Evolutionary conservation across 2,113 vertebrate genomes (phyloP).

Genomic region (Geococcyx californianus): DNA sequence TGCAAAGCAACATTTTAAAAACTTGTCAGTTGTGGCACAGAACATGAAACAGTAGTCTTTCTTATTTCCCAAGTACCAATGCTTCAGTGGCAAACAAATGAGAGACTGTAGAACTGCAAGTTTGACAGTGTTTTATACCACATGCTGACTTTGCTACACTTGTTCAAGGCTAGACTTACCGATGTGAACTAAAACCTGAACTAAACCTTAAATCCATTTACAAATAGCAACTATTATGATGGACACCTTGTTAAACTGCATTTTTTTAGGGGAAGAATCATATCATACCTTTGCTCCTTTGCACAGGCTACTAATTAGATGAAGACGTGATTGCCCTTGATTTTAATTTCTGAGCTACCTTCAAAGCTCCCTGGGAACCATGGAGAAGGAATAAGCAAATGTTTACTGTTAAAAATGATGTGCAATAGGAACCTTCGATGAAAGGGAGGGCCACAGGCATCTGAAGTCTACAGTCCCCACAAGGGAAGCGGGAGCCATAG

Average conservation of each 20-base stretch:
- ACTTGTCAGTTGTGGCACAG: neutral
- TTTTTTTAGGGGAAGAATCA: neutral
- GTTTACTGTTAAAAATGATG: neutral
- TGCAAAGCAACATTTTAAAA: neutral
- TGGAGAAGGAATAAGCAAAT: neutral
- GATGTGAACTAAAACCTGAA: neutral
- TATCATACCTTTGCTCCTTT: neutral
- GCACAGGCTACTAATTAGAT: neutral
- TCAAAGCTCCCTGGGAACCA: neutral
- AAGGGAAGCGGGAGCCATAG: neutral
- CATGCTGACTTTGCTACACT: neutral
- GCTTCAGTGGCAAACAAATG: neutral
- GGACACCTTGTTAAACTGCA: neutral
- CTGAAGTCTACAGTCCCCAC: neutral
- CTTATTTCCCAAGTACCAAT: neutral
- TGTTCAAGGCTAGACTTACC: neutral
- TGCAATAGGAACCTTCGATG: neutral
- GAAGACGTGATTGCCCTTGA: neutral
- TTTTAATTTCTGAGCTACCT: neutral
- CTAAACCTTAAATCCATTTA: neutral
- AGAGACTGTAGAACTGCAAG: neutral
- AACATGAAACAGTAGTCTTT: neutral
- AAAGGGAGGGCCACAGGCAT: neutral
- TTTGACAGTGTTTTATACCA: neutral
- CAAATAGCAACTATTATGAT: neutral